Conservation (phyloP, 1,140 invertebrate species). For the Laupala kohalensis region DNA sequence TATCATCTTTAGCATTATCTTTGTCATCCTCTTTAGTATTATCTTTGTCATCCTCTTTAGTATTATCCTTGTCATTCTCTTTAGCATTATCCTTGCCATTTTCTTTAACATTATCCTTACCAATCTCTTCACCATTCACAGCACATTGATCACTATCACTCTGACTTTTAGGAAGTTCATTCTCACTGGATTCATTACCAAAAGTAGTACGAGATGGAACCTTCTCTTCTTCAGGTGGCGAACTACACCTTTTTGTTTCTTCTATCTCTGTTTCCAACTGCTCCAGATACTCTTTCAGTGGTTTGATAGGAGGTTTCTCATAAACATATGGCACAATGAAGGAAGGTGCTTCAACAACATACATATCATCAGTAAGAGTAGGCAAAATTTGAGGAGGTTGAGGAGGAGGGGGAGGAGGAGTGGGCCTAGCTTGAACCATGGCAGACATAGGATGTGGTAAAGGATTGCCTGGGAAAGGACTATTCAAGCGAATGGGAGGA, state of each 20-base stretch:
- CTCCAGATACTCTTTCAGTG: conserved; percentile 59
- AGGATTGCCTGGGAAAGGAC: conserved; percentile 24
- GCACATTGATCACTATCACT: conserved; percentile 14
- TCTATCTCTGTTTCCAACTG: conserved; percentile 43
- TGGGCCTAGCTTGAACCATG: conserved; percentile 57
- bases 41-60: background rate
- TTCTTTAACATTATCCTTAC: background rate
- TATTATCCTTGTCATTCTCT: background rate
- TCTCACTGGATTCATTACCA: conserved; percentile 4
- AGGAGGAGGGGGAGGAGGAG: conserved; percentile 33
- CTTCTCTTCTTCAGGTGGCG: conserved; percentile 24
- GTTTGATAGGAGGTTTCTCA: conserved; percentile 68
- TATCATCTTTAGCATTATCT: conserved; percentile 4
- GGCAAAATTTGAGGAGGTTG: conserved; percentile 45
- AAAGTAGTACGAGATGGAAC: background rate
- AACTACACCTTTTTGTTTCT: conserved; percentile 16
- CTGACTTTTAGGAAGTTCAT: conserved; percentile 13
- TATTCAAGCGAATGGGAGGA: conserved; percentile 20
- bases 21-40: background rate
- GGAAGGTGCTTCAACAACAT: conserved; percentile 77
- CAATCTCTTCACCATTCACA: background rate
- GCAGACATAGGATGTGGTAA: conserved; percentile 28
- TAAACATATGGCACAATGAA: conserved; percentile 89
- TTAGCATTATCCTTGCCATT: background rate
- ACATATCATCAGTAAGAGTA: conserved; percentile 76